phyloP scores from a whole-genome alignment of 2,113 vertebrate species.

The Brachyhypopomus gauderio region DNA sequence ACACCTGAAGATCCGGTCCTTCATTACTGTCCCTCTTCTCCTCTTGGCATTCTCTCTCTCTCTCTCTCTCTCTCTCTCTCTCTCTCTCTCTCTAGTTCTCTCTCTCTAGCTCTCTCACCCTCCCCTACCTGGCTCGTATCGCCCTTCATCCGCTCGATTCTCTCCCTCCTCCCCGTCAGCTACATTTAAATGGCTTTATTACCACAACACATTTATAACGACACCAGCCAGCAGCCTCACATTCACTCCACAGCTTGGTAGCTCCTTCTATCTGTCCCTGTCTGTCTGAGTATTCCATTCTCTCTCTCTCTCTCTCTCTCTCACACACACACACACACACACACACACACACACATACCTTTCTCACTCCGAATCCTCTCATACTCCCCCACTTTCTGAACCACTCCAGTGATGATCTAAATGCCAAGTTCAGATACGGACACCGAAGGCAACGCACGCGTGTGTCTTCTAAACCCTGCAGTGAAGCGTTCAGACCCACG shows the following conservation, averaged over 20 bases:
- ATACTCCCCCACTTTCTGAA: slow-evolving; percentile 42
- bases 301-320: background rate
- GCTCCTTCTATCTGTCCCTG: too few species aligned
- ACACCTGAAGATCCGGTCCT: background rate
- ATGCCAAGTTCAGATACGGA: background rate
- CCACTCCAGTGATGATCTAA: slow-evolving; percentile 54
- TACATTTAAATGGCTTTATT: background rate
- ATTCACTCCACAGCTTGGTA: too few species aligned
- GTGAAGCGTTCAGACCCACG: too few species aligned
- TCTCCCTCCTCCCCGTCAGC: background rate
- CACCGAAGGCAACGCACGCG: too few species aligned
- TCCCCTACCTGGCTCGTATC: background rate
- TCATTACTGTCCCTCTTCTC: background rate
- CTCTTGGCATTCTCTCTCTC: background rate
- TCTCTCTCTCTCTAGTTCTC: background rate
- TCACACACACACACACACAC: background rate
- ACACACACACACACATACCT: background rate
- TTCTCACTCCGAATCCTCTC: background rate
- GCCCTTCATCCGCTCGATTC: background rate
- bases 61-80: background rate
- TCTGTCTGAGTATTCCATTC: too few species aligned
- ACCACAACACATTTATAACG: background rate
- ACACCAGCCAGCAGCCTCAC: background rate
- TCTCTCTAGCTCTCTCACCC: background rate
- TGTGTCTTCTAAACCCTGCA: too few species aligned